Percentiles rank a stretch among this genome's conserved stretches.
These are phyloP conservation scores for Sitta europaea DNA, from an alignment of 2,113 vertebrate genomes.

Conservation along the genomic window DNA sequence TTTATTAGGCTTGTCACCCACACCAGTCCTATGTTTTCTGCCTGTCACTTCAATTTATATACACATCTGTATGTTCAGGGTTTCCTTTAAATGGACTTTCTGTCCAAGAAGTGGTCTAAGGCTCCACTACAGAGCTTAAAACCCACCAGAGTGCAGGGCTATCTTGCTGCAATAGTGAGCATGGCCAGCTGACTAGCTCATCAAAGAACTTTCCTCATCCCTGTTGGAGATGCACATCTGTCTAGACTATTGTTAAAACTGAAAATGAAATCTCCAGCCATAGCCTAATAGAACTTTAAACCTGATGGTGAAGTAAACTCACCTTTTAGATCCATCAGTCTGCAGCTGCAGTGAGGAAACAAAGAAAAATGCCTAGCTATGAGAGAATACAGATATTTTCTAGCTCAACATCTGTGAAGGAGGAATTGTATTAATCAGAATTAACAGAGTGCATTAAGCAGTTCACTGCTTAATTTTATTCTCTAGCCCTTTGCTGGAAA, in stretches of 20 bases:
- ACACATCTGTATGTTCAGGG: not conserved
- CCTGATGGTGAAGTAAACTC: conserved; percentile 27
- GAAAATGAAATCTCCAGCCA: conserved; percentile 46
- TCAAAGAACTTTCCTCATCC: conserved; percentile 47
- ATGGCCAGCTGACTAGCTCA: conserved; percentile 38
- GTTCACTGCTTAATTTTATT: not conserved
- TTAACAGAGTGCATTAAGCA: not conserved
- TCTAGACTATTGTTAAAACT: conserved; percentile 42
- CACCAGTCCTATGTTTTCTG: not conserved
- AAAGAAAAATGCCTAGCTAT: conserved; percentile 15
- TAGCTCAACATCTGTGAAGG: conserved; percentile 5
- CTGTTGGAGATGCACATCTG: conserved; percentile 24
- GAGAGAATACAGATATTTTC: not conserved
- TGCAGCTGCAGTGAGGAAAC: conserved; percentile 39
- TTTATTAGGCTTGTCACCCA: not conserved
- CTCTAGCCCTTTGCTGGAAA: not conserved
- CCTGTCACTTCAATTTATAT: not conserved
- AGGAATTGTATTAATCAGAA: not conserved
- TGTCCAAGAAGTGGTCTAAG: not conserved
- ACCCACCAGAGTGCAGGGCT: not conserved
- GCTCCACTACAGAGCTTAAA: not conserved
- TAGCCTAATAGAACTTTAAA: conserved; percentile 54
- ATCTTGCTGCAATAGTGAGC: not conserved
- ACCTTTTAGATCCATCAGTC: conserved; percentile 23
- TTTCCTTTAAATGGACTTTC: not conserved